A percentile compares a stretch with the other conserved stretches of the same genome.
Conservation (phyloP, 2,113 vertebrate genomes). For the Pomatorhinus ruficollis region DNA sequence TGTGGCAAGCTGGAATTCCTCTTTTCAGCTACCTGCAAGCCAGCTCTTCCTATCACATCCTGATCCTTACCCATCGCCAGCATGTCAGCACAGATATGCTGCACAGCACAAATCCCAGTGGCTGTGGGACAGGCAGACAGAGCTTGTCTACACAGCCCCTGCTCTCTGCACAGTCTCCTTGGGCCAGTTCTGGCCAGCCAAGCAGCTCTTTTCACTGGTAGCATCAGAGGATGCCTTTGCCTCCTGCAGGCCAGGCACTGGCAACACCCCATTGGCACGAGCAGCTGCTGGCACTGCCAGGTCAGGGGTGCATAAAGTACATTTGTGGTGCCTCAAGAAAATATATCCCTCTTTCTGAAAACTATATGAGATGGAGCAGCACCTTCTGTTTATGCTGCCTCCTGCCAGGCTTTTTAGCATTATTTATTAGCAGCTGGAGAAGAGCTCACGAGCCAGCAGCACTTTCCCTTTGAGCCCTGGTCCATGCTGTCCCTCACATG, state of each 20-base stretch:
- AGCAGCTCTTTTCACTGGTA: neutral
- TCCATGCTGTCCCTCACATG: neutral
- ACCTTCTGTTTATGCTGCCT: neutral
- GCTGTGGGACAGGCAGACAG: neutral
- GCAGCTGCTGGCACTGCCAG: neutral
- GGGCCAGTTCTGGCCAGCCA: neutral
- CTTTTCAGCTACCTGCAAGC: neutral
- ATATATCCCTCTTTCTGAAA: neutral
- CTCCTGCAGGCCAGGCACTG: neutral
- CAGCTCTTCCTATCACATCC: neutral
- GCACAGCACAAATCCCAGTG: neutral
- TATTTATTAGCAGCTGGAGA: conserved; percentile 2
- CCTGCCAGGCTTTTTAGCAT: neutral
- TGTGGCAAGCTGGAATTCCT: neutral
- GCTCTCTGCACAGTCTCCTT: neutral
- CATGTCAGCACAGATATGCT: neutral
- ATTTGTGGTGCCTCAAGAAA: neutral
- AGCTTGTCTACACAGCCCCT: neutral
- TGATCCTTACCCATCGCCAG: neutral
- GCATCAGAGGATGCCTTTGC: neutral
- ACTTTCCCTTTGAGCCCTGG: neutral
- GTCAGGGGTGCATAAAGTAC: neutral
- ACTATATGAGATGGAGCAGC: neutral
- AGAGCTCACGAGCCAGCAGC: neutral
- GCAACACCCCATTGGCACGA: neutral